Base-by-base conservation (phyloP, 2,113 vertebrate genomes). In the Archilochus colubris region DNA sequence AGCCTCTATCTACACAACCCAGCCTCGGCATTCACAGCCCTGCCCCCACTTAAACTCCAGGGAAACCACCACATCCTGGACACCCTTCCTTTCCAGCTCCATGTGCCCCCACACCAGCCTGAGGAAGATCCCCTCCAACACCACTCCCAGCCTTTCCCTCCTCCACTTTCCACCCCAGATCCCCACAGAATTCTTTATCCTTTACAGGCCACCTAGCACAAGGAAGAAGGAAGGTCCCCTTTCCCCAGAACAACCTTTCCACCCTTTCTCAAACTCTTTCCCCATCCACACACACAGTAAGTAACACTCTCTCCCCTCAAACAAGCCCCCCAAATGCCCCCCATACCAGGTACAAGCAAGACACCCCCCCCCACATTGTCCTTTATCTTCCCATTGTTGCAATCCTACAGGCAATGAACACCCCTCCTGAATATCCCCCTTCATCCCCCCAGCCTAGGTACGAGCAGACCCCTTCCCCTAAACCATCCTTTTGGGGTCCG, bases 31-130 rank as follows among this genome's bases (percentile, higher is more conserved):
- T 38, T 74, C 14, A 5, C 75, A 59, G 53, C 83, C 93, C 94
- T 89, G 89, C 86, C 94, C 91, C 89, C 83, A 20, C 15, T 43
- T 12, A 63, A 91, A 54, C 10, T 93, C 96, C 89, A 86, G 94
- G 93, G 91, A 95, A 96, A 51, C 64, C 93, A 86, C 73, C 91
- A 84, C 81, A 92, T 95, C 95, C 94, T 46, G 94, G 85, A 36
- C 91, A 90, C 77, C 33, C 85, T 87, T 89, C 86, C 77, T 76
- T 55, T 30, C 89, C 87, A 63, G 68, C 76, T 50, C 64, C 84
- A 31, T 36, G 10, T 57, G 88, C 17, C 30, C 78, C 88, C 22
- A 43, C 44, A 10, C 31, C 23, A 19, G 69, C 33, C 40, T 11
- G 8, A 46, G 23, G n/a, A 89, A 76, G 17, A 54, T 6, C 22